Evolutionary conservation across 2,888 invertebrate genomes (phyloP), one percentile per base, ranked within the genome.

Genomic region (Cyaniris semiargus): DNA sequence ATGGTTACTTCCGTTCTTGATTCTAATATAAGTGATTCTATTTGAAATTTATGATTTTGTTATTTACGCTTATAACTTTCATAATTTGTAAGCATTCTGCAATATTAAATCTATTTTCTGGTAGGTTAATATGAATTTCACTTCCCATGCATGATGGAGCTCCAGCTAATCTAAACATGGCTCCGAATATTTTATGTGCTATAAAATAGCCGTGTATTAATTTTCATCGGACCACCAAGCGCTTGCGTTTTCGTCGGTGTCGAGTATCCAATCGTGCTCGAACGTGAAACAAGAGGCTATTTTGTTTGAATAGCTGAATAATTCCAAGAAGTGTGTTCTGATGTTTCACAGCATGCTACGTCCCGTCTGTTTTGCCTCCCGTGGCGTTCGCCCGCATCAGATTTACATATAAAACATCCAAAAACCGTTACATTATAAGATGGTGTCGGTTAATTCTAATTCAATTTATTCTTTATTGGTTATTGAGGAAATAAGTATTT

Each of bases 321-420:
- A 88, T 85, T 87, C 85, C 86, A 87, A 83, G 85, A 92, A 94
- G 92, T 90, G 90, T 87, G 88, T 92, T 92, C 85, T 88, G 90
- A 88, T 93, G 93, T 94, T 89, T 88, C 93, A 84, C 93, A 92
- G 93, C 93, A 86, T 93, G 93, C 85, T 83, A 89, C 84, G 84
- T 84, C 84, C 85, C 81, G 85, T 85, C 83, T 85, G 83, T 83
- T 84, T 81, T 85, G 83, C 86, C 87, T 85, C 93, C 93, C 85
- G 92, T 83, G 82, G 93, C 75, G 92, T 79, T 79, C 76, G 80
- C 85, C 79, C 84, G 86, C 87, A 86, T 80, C 38, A 15, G 90
- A 90, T 92, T 93, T 92, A 92, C 88, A 92, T 91, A 85, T 53
- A 18, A 53, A 53, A 15, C 53, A 18, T 72, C 56, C 34, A 23